Evolutionary conservation across 2,888 invertebrate species (phyloP).

Genomic region (Glyphotaelius pellucidus): DNA sequence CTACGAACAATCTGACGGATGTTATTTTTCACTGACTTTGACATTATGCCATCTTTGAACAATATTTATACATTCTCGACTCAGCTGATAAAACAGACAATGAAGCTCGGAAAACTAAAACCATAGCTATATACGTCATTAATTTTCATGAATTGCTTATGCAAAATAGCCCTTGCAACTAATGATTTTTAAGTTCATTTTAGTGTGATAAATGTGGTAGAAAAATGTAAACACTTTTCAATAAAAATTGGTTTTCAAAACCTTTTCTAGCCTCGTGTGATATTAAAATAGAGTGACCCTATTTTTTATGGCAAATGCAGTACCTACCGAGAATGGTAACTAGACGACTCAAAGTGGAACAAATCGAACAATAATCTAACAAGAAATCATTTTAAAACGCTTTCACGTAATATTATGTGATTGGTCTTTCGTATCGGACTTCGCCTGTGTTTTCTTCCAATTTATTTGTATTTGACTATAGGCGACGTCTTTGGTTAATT

Average conservation of each 20-base stretch:
- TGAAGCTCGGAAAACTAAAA: neutral
- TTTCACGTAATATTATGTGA: too few species aligned
- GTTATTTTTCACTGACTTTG: constrained; percentile 54
- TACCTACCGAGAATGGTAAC: neutral
- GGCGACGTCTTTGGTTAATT: neutral
- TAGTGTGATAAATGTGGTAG: neutral
- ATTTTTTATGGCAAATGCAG: neutral
- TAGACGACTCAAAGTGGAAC: neutral
- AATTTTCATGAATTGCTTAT: neutral
- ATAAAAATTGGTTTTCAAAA: neutral
- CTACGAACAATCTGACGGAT: constrained; percentile 52
- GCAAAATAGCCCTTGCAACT: neutral
- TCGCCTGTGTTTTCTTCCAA: neutral
- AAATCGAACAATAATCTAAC: neutral
- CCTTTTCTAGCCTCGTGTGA: neutral
- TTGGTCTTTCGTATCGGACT: neutral
- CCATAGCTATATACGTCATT: neutral
- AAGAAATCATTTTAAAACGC: neutral
- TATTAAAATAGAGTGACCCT: neutral
- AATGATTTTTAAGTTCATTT: neutral
- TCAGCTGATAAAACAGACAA: constrained; percentile 49
- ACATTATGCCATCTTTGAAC: constrained; percentile 52
- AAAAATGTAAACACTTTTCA: neutral
- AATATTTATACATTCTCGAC: constrained; percentile 47
- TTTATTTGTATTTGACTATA: neutral